These are phyloP conservation scores for Bombycilla garrulus DNA, from an alignment of 2,113 vertebrate genomes.

Conservation along the genomic window DNA sequence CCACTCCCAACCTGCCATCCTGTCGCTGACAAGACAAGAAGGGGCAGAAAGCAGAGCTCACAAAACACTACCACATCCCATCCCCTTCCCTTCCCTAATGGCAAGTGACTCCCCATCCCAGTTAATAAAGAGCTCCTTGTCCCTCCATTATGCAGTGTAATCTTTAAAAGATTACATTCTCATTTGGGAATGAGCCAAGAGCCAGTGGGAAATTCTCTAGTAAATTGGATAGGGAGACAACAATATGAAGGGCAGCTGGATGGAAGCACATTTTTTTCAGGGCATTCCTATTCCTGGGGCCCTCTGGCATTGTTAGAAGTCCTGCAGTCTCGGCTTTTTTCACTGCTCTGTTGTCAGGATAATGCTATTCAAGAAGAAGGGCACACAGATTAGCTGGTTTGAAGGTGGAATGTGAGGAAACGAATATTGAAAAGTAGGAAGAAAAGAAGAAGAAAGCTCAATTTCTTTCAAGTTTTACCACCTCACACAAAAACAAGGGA, in stretches of 20 bases:
- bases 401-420: neutral
- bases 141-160: constrained; percentile 57
- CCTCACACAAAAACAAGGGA: neutral
- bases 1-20: neutral
- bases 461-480: neutral
- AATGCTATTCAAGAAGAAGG: constrained; percentile 21
- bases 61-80: neutral
- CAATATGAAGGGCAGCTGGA: constrained; percentile 59
- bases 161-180: constrained; percentile 71
- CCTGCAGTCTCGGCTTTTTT: constrained; percentile 37
- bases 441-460: neutral
- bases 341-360: constrained; percentile 25
- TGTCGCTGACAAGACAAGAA: neutral
- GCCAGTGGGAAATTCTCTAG: constrained; percentile 69
- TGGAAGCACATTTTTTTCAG: constrained; percentile 56
- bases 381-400: constrained; percentile 31
- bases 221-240: constrained; percentile 65
- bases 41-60: neutral
- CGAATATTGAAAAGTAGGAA: neutral
- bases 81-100: constrained; percentile 60
- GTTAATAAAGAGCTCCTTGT: constrained; percentile 73
- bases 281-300: constrained; percentile 60
- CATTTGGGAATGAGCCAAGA: constrained; percentile 71
- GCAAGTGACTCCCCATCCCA: constrained; percentile 51
- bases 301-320: constrained; percentile 43